These are phyloP conservation scores for Cynocephalus volans DNA, from an alignment of 2,113 vertebrate species.

Conservation along the genomic window DNA sequence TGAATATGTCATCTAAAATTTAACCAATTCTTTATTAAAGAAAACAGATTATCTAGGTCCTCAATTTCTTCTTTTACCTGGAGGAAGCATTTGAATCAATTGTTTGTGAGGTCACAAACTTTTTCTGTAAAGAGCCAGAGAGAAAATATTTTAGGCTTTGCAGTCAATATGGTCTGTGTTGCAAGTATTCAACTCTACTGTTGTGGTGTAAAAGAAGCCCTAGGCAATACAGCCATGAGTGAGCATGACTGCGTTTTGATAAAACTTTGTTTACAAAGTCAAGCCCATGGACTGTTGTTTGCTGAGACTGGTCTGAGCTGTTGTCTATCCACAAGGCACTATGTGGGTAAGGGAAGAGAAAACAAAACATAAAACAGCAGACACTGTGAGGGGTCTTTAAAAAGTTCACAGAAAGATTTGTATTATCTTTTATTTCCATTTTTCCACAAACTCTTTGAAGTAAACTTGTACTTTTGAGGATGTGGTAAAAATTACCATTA, in stretches of 20 bases:
- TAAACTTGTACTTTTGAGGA: neutral
- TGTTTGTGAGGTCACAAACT: neutral
- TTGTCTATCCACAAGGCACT: neutral
- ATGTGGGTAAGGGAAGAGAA: neutral
- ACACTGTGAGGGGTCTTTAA: too few species aligned
- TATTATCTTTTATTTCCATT: too few species aligned
- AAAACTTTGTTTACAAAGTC: neutral
- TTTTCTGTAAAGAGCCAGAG: neutral
- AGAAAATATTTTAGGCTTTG: slow-evolving; percentile 28
- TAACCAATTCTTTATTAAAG: neutral
- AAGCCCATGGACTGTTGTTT: neutral
- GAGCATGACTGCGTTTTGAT: neutral
- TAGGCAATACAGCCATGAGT: neutral
- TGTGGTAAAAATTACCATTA: neutral
- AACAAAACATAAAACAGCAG: neutral
- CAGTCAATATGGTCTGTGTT: neutral
- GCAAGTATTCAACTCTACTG: neutral
- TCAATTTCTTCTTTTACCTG: neutral
- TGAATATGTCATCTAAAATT: slow-evolving; percentile 5
- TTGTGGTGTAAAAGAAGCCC: neutral
- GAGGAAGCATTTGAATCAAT: neutral
- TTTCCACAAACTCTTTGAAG: too few species aligned
- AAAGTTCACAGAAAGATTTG: too few species aligned
- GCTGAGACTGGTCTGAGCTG: neutral
- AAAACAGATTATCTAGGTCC: neutral